Percentiles rank a stretch among this genome's conserved stretches.
Evolutionary conservation across 2,113 vertebrate genomes (phyloP).

Genomic region (Neogale vison): DNA sequence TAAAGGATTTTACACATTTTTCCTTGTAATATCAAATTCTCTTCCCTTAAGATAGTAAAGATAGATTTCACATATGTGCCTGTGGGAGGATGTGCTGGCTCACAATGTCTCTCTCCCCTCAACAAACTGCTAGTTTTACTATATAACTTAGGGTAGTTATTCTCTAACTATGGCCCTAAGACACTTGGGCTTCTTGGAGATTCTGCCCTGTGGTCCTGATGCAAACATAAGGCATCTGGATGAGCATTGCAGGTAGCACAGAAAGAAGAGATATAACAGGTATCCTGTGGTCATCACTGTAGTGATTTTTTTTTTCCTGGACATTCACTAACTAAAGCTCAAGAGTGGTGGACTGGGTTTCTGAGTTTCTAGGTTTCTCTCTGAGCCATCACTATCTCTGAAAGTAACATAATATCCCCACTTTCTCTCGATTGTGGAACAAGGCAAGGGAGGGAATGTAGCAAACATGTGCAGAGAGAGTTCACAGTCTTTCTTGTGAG

Average conservation of each 20-base stretch:
- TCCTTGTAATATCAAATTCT: neutral
- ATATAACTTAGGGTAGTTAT: neutral
- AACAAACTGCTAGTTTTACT: constrained; percentile 19
- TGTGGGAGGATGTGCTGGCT: neutral
- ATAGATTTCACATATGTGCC: constrained; percentile 15
- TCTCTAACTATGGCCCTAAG: neutral
- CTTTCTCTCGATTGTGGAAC: neutral
- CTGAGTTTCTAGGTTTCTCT: neutral
- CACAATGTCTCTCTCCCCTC: neutral
- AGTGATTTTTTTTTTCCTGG: neutral
- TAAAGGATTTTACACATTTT: constrained; percentile 11
- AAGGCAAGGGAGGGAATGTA: neutral
- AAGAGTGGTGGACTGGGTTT: neutral
- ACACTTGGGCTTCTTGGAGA: neutral
- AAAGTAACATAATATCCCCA: neutral
- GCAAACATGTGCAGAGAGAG: neutral
- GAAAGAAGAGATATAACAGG: neutral
- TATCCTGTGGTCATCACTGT: neutral
- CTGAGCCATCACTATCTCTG: neutral
- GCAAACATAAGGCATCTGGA: neutral
- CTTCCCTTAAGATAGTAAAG: neutral
- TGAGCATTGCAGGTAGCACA: neutral
- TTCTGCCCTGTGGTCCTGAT: neutral
- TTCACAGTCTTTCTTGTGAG: neutral
- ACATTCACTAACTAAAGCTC: neutral